Conservation (phyloP, 1,140 invertebrate species). For the Rhysida immarginata region DNA sequence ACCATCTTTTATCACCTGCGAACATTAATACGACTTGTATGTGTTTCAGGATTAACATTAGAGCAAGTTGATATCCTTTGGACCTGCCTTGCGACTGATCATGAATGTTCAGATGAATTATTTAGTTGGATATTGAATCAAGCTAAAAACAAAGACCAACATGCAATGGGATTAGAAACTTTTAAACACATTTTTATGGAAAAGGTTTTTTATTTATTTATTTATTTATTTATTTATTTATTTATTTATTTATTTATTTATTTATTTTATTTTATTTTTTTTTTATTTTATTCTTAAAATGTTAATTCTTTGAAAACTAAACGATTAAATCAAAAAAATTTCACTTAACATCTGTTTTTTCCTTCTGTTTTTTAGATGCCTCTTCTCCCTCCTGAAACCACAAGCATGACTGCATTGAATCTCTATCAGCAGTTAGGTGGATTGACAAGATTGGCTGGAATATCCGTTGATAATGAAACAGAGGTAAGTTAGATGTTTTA, state of each 20-base stretch:
- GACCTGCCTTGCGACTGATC: constrained; percentile 70
- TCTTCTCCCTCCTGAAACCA: constrained; percentile 64
- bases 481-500: too few species aligned
- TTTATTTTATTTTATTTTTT: too few species aligned
- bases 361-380: constrained; percentile 40
- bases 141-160: constrained; percentile 72
- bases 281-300: too few species aligned
- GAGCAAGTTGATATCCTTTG: constrained; percentile 81
- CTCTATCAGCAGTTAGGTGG: constrained; percentile 81
- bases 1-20: constrained; percentile 10
- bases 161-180: constrained; percentile 70
- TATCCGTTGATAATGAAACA: too few species aligned
- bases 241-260: too few species aligned
- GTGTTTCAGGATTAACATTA: constrained; percentile 49
- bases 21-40: too few species aligned
- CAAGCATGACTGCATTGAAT: constrained; percentile 78
- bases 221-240: constrained; percentile 1
- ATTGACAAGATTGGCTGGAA: constrained; percentile 55
- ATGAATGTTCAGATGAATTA: constrained; percentile 71
- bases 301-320: too few species aligned
- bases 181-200: constrained; percentile 72
- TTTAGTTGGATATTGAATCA: constrained; percentile 83
- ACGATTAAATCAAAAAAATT: too few species aligned
- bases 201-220: constrained; percentile 43
- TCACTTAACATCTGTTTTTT: constrained; percentile 6